A percentile compares a stretch with the other conserved stretches of the same genome.
These are phyloP conservation scores for Prunella strophiata DNA, from an alignment of 2,797 vertebrate species.

Conservation along the genomic window DNA sequence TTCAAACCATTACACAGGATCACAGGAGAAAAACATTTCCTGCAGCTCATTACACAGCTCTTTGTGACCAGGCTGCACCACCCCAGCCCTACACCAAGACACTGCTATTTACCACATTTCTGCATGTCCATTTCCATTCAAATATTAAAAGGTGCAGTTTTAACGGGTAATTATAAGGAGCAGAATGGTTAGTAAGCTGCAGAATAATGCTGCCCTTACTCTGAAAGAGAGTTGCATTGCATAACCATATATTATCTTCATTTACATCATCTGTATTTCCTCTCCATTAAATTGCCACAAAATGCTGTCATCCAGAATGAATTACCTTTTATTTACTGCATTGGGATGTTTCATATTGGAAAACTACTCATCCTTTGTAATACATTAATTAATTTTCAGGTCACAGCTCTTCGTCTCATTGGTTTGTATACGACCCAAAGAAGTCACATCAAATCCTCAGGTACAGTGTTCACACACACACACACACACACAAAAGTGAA, in stretches of 20 bases:
- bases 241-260: not conserved
- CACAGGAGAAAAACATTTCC: constrained; percentile 58
- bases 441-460: not conserved
- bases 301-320: not conserved
- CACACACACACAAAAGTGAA: not conserved
- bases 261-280: not conserved
- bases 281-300: not conserved
- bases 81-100: not conserved
- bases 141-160: constrained; percentile 6
- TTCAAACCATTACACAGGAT: not conserved
- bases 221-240: not conserved
- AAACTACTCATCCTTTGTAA: constrained; percentile 5
- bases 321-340: constrained; percentile 28
- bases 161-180: constrained; percentile 1
- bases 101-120: not conserved
- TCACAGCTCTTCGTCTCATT: not conserved
- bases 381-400: not conserved
- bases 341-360: not conserved
- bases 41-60: constrained; percentile 18
- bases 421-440: not conserved
- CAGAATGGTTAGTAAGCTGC: not conserved
- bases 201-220: not conserved
- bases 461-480: not conserved
- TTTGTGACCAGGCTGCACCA: not conserved
- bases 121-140: constrained; percentile 45